Evolutionary conservation across 2,113 vertebrate genomes (phyloP).

Genomic region (Microtus pennsylvanicus): DNA sequence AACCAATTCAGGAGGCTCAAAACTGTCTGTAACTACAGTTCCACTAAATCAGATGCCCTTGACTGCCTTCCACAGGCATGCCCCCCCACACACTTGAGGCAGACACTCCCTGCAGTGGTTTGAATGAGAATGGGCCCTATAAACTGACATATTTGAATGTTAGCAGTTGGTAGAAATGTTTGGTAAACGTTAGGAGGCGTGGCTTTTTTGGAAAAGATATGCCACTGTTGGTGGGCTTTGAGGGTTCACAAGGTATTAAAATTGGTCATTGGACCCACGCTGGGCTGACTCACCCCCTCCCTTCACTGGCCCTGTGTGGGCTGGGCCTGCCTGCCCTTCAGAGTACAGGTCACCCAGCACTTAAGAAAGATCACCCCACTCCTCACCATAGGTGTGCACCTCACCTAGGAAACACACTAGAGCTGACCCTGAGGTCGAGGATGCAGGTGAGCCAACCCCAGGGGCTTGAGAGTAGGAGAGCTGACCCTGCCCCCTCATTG

Average conservation of each 20-base stretch:
- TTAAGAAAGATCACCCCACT: neutral
- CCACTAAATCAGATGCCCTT: neutral
- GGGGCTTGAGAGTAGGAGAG: too few relatives aligned
- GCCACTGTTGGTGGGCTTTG: neutral
- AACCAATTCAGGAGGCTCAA: neutral
- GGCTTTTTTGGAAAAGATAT: neutral
- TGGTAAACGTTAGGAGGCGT: neutral
- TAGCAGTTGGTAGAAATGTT: neutral
- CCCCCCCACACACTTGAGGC: neutral
- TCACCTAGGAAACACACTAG: too few relatives aligned
- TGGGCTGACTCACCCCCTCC: neutral
- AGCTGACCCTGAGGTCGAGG: too few relatives aligned
- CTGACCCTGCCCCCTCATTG: too few relatives aligned
- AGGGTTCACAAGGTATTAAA: conserved; percentile 83
- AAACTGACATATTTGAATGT: neutral
- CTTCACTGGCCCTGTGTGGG: too few relatives aligned
- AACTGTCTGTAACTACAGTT: neutral
- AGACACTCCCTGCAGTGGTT: neutral
- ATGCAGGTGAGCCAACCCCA: too few relatives aligned
- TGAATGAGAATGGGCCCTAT: neutral
- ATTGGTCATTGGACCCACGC: conserved; percentile 76
- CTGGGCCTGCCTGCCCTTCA: neutral
- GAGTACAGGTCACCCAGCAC: neutral
- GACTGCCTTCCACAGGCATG: neutral
- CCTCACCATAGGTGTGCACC: neutral